phyloP scores from a whole-genome alignment of 2,797 vertebrate species.

The Pipistrellus nathusii region DNA sequence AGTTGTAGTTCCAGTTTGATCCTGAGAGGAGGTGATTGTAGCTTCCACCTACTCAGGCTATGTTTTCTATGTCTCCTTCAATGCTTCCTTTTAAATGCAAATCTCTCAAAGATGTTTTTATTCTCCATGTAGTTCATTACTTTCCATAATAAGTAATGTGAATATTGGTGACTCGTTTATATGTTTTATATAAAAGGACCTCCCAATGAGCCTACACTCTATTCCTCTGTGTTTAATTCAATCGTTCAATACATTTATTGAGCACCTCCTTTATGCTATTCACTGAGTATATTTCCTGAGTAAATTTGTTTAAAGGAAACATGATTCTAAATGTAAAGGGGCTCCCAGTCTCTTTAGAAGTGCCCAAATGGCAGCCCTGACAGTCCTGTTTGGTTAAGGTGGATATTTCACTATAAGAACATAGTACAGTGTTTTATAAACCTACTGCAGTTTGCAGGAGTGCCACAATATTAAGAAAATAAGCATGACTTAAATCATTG shows the following conservation, averaged over 20 bases:
- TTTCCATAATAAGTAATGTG: not conserved
- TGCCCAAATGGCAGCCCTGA: not conserved
- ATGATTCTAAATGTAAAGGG: not conserved
- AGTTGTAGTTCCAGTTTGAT: not conserved
- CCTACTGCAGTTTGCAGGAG: not conserved
- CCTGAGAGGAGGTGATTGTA: not conserved
- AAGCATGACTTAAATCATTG: not conserved
- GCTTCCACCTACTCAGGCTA: not conserved
- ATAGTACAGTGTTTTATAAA: not conserved
- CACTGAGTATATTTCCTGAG: not conserved
- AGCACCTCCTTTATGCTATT: not conserved
- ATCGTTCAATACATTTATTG: not conserved
- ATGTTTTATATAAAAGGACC: not conserved
- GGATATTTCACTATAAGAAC: not conserved
- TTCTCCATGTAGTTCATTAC: not conserved
- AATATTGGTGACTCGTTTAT: not conserved
- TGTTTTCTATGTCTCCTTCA: not conserved
- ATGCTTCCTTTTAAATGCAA: not conserved
- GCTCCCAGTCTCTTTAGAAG: not conserved
- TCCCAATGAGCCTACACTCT: not conserved
- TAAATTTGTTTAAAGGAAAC: not conserved
- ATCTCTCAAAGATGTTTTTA: not conserved
- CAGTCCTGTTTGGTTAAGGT: not conserved
- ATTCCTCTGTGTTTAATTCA: not conserved
- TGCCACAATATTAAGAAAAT: not conserved